phyloP scores from a whole-genome alignment of 2,113 vertebrate genomes.

The Corvus hawaiiensis region DNA sequence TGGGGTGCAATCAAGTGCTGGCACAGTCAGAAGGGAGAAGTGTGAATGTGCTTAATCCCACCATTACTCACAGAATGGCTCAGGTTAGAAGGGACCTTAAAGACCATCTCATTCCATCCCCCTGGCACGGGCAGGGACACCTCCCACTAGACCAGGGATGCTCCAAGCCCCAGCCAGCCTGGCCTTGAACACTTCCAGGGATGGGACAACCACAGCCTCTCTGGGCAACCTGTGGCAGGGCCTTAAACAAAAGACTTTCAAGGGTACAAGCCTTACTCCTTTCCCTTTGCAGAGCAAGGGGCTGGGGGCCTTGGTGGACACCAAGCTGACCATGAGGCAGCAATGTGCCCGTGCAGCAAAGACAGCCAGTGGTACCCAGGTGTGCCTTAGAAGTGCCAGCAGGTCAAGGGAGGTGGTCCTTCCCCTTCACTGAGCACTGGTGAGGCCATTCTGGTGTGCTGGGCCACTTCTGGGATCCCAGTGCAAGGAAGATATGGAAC shows the following conservation, averaged over 20 bases:
- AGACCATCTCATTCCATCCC: background rate
- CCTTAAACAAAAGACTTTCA: background rate
- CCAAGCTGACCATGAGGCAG: background rate
- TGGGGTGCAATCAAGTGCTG: background rate
- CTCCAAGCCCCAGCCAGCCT: background rate
- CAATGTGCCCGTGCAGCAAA: background rate
- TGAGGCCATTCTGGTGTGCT: background rate
- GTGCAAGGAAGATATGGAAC: fast-evolving
- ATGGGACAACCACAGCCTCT: background rate
- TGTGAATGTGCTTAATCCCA: background rate
- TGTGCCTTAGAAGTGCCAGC: background rate
- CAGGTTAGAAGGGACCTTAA: background rate
- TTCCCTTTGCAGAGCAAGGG: background rate
- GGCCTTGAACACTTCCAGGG: background rate
- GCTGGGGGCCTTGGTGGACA: background rate
- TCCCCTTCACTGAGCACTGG: background rate
- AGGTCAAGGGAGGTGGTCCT: background rate
- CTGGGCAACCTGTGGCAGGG: background rate
- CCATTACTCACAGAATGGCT: background rate
- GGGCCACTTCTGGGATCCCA: background rate
- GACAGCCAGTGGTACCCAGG: background rate
- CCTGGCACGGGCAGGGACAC: background rate
- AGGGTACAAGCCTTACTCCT: background rate
- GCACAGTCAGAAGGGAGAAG: background rate
- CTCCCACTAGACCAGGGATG: background rate